A percentile compares a stretch with the other conserved stretches of the same genome.
These are phyloP conservation scores for Ceyx margarethae DNA, from an alignment of 2,113 vertebrate genomes.

Conservation along the genomic window DNA sequence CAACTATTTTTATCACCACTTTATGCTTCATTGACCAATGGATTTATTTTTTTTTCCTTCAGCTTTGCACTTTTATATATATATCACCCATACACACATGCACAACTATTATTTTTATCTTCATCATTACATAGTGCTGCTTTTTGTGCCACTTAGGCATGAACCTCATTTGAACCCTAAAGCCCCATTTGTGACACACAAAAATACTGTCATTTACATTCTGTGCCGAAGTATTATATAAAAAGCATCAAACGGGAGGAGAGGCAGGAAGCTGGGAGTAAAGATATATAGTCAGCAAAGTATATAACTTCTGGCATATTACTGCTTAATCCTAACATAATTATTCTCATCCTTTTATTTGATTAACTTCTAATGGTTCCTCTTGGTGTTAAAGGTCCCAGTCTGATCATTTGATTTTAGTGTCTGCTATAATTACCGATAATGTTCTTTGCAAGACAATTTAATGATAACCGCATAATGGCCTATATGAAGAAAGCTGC, in stretches of 20 bases:
- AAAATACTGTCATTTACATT: constrained; percentile 77
- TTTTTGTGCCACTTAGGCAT: constrained; percentile 67
- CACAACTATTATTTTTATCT: constrained; percentile 67
- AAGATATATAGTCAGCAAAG: constrained; percentile 83
- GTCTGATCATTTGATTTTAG: constrained; percentile 98
- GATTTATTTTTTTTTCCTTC: constrained; percentile 60
- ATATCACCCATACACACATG: neutral
- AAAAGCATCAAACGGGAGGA: constrained; percentile 72
- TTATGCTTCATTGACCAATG: constrained; percentile 71
- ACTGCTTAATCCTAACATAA: constrained; percentile 90
- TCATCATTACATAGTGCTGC: constrained; percentile 63
- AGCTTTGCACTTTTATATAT: constrained; percentile 63
- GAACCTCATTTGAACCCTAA: constrained; percentile 76
- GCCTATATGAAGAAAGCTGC: constrained; percentile 86
- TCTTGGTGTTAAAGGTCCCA: constrained; percentile 93
- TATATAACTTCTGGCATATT: constrained; percentile 85
- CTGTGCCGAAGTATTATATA: constrained; percentile 76
- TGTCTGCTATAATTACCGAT: constrained; percentile 99
- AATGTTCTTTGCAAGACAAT: constrained; percentile 95
- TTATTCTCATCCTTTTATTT: constrained; percentile 99
- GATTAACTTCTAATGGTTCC: constrained; percentile 99
- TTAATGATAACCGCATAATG: constrained; percentile 88
- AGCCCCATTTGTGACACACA: constrained; percentile 70
- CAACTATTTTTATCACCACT: constrained; percentile 64
- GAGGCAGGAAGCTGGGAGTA: constrained; percentile 74